A percentile compares a stretch with the other conserved stretches of the same genome.
Conservation (phyloP, 2,797 vertebrate species). For the Pseudochirops cupreus region DNA sequence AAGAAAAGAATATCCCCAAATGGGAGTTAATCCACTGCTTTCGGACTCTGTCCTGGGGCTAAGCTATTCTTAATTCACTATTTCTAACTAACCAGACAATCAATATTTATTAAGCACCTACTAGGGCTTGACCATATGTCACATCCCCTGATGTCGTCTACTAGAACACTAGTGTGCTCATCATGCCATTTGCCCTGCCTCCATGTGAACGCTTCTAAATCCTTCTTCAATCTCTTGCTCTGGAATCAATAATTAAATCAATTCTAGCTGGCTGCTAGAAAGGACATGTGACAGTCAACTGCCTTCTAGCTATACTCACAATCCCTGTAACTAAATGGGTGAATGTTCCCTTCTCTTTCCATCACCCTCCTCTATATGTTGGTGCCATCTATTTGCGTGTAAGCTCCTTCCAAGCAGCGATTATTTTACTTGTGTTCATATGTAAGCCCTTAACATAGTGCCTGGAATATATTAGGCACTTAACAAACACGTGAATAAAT, state of each 20-base stretch:
- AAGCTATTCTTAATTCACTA: not conserved
- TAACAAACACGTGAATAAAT: not conserved
- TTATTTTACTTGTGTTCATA: not conserved
- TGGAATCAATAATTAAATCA: not conserved
- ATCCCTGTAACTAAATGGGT: not conserved
- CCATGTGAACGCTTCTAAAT: not conserved
- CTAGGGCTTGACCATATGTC: not conserved
- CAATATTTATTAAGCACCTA: not conserved
- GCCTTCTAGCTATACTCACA: not conserved
- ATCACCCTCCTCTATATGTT: not conserved
- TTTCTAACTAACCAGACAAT: not conserved
- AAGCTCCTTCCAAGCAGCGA: not conserved
- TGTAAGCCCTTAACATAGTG: not conserved
- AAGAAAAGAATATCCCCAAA: not conserved
- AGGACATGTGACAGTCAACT: not conserved
- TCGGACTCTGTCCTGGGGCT: not conserved
- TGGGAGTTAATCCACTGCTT: not conserved
- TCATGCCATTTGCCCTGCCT: not conserved
- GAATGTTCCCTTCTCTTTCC: not conserved
- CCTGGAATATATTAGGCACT: not conserved
- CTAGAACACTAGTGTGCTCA: not conserved
- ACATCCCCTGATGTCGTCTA: not conserved
- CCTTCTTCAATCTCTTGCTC: not conserved
- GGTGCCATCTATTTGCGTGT: not conserved
- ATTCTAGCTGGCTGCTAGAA: not conserved